Evolutionary conservation across 1,140 invertebrate species (phyloP).

Genomic region (Euura lappo): DNA sequence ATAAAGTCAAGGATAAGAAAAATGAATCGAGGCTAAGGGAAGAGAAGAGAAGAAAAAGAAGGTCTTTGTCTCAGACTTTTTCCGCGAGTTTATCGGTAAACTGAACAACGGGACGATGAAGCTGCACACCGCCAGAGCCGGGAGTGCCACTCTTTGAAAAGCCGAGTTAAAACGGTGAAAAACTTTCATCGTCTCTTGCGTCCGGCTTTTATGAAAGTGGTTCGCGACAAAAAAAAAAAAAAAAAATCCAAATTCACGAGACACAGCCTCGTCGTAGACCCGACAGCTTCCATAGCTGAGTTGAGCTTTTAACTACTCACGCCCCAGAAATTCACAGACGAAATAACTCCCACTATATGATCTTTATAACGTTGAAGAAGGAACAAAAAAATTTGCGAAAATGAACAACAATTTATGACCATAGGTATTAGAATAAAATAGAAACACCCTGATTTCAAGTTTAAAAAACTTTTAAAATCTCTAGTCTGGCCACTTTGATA

Average conservation of each 20-base stretch:
- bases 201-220: background rate
- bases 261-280: background rate
- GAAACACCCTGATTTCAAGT: no score
- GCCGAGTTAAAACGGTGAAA: background rate
- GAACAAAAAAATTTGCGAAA: no score
- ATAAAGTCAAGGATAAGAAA: background rate
- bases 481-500: no score
- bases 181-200: background rate
- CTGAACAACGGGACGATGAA: background rate
- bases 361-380: no score
- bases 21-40: background rate
- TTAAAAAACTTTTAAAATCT: no score
- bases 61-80: background rate
- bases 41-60: background rate
- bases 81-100: background rate
- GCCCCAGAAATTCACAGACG: background rate
- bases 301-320: conserved; percentile 3
- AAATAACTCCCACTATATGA: no score
- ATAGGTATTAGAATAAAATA: no score
- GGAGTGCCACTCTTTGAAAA: background rate
- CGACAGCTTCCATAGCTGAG: background rate
- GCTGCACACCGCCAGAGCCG: background rate
- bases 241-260: background rate
- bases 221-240: background rate
- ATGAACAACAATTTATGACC: no score